Percentiles rank a stretch among this genome's conserved stretches.
These are phyloP conservation scores for Astreopora myriophthalma DNA, from an alignment of 64 coral and sea anemone genomes.

Conservation along the genomic window DNA sequence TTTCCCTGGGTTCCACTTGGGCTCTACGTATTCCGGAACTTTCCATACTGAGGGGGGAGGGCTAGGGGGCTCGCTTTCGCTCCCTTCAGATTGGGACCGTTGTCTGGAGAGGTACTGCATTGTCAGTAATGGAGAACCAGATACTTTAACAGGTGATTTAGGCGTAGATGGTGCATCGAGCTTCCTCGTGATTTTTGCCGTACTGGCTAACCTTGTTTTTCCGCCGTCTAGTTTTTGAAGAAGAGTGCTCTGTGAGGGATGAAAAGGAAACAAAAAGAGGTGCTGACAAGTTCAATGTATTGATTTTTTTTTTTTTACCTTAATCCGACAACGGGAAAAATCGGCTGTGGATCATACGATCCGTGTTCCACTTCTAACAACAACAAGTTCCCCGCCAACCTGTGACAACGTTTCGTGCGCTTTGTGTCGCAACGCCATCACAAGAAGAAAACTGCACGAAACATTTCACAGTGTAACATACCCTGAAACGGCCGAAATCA, in stretches of 20 bases:
- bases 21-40: slow-evolving; percentile 98
- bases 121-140: slow-evolving; percentile 26
- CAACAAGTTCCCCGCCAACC: too few relatives aligned
- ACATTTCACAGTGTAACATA: too few relatives aligned
- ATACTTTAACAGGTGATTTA: slow-evolving; percentile 44
- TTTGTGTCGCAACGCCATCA: too few relatives aligned
- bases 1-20: slow-evolving; percentile 94
- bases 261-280: background rate
- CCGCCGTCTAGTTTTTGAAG: slow-evolving; percentile 35
- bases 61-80: slow-evolving; percentile 73
- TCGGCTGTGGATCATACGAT: too few relatives aligned
- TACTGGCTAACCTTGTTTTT: slow-evolving; percentile 20
- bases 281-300: background rate
- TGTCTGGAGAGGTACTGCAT: slow-evolving; percentile 67
- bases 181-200: slow-evolving; percentile 68
- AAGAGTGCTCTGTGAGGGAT: background rate
- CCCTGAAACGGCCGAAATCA: too few relatives aligned
- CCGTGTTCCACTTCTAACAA: too few relatives aligned
- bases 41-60: slow-evolving; percentile 99
- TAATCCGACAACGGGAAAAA: too few relatives aligned
- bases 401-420: too few relatives aligned
- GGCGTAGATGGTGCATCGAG: slow-evolving; percentile 28
- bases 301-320: too few relatives aligned
- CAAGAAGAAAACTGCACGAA: too few relatives aligned
- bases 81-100: slow-evolving; percentile 74